Percentiles rank a stretch among this genome's conserved stretches.
These are phyloP conservation scores for Crypturellus tataupa DNA, from an alignment of 2,797 vertebrate species.

Conservation along the genomic window DNA sequence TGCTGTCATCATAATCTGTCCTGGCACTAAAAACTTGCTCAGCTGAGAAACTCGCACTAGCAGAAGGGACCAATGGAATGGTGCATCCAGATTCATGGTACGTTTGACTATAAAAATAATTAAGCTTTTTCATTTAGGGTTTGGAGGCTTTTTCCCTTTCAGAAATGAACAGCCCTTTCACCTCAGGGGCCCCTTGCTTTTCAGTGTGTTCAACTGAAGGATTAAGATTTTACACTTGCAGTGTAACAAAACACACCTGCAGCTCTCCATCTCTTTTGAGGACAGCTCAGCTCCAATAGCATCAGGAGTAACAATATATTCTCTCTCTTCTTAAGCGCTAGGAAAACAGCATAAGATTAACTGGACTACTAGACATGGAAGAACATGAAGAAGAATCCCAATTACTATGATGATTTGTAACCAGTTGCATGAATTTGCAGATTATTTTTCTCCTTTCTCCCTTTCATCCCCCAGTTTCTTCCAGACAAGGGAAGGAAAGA, in stretches of 20 bases:
- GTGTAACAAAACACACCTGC: neutral
- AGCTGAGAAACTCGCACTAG: neutral
- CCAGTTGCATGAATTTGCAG: neutral
- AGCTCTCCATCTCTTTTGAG: neutral
- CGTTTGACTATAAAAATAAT: neutral
- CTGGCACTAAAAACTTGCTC: neutral
- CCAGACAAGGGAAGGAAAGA: neutral
- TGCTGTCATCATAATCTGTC: neutral
- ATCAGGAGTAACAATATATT: neutral
- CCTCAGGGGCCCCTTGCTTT: neutral
- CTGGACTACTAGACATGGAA: neutral
- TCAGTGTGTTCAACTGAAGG: fast-evolving
- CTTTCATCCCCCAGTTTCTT: neutral
- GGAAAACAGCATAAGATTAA: neutral
- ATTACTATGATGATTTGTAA: neutral
- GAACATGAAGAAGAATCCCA: fast-evolving
- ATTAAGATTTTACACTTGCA: neutral
- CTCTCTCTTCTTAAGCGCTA: neutral
- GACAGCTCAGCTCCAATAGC: neutral
- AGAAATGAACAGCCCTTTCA: neutral
- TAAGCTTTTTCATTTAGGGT: neutral
- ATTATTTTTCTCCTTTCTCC: neutral
- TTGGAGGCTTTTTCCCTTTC: neutral
- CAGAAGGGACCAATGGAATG: neutral
- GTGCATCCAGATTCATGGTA: neutral